Evolutionary conservation across 2,888 invertebrate species (phyloP).

Genomic region (Troilus luridus): DNA sequence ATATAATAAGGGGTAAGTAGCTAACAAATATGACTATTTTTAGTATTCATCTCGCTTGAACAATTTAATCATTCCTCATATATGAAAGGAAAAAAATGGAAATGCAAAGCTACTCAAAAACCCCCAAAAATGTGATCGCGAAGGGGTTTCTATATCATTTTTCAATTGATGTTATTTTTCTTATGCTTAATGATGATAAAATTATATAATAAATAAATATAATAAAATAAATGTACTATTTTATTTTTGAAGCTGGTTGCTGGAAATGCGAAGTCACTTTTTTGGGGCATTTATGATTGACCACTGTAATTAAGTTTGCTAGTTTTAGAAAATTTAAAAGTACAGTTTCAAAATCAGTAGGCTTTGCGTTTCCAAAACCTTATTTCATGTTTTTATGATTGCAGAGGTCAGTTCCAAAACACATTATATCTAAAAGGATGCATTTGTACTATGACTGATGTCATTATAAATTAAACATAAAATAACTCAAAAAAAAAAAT

Average conservation of each 20-base stretch:
- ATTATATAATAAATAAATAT: not conserved
- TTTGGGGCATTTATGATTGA: slow-evolving; percentile 13
- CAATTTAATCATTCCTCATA: not conserved
- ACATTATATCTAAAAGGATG: not conserved
- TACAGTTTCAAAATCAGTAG: not conserved
- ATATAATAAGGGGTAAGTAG: slow-evolving; percentile 56
- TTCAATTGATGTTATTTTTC: not conserved
- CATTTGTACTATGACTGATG: no score
- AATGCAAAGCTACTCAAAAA: slow-evolving; percentile 51
- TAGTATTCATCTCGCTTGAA: not conserved
- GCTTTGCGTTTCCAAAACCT: slow-evolving; percentile 42
- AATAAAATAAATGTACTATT: not conserved
- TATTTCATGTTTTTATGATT: not conserved
- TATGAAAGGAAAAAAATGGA: not conserved
- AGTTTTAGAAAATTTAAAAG: not conserved
- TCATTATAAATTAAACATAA: no score
- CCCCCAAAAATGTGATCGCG: slow-evolving; percentile 54
- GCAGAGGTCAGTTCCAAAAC: not conserved
- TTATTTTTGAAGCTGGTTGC: not conserved
- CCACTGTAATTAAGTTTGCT: not conserved
- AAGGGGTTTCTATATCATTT: not conserved
- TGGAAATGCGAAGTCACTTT: slow-evolving; percentile 57
- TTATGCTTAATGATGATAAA: not conserved
- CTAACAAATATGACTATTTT: not conserved
- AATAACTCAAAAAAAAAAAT: no score